Evolutionary conservation across 2,113 vertebrate genomes (phyloP).

Genomic region (Clarias gariepinus): DNA sequence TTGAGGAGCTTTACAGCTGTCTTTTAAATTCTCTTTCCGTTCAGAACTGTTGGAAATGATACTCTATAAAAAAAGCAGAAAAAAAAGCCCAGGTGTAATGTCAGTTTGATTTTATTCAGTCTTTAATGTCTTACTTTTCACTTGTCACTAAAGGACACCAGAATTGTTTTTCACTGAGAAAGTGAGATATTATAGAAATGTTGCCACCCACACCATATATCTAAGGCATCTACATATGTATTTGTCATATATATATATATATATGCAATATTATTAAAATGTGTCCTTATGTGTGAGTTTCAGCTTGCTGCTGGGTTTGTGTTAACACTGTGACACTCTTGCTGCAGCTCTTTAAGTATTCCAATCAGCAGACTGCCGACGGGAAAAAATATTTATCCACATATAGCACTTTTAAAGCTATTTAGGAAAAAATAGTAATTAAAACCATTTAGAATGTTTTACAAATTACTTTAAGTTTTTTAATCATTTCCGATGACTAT

Average conservation of each 20-base stretch:
- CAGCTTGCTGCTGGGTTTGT: background rate
- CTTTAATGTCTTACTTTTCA: background rate
- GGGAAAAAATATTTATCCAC: background rate
- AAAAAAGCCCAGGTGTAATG: background rate
- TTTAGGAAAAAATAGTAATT: background rate
- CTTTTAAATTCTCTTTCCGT: background rate
- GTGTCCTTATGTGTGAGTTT: background rate
- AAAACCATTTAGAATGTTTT: background rate
- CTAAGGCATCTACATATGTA: background rate
- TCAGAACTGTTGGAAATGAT: background rate
- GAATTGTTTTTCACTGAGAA: background rate
- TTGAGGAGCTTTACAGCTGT: background rate
- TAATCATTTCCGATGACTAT: background rate
- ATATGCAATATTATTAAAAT: background rate
- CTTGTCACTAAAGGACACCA: background rate
- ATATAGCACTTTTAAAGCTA: background rate
- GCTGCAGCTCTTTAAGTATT: background rate
- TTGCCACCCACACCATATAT: background rate
- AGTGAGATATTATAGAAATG: background rate
- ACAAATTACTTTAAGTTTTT: background rate
- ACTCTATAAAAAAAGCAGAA: background rate
- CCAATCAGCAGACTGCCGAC: background rate
- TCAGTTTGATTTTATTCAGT: constrained; percentile 6
- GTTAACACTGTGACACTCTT: background rate
- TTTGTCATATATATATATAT: background rate